These are phyloP conservation scores for Clistopyga incitator DNA, from an alignment of 2,888 invertebrate species.

Conservation along the genomic window DNA sequence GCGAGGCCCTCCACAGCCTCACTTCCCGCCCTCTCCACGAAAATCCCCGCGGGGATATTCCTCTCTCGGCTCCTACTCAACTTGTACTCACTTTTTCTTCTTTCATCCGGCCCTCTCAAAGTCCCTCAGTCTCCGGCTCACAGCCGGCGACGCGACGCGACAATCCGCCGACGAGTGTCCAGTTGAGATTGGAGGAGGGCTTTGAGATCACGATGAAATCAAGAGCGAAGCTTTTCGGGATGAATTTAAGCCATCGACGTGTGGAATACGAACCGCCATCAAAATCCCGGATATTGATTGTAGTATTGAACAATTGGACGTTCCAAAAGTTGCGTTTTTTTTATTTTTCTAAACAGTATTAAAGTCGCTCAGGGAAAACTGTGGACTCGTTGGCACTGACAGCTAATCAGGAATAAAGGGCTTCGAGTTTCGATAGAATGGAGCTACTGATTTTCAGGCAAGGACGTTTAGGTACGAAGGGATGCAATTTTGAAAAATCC, in stretches of 20 bases:
- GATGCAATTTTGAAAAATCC: constrained; percentile 9
- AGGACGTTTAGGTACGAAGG: not conserved
- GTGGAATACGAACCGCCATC: not conserved
- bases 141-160: constrained; percentile 16
- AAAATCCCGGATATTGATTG: not conserved
- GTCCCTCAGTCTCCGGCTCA: constrained; percentile 30
- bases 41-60: constrained; percentile 55
- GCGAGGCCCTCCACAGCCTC: constrained; percentile 75
- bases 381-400: too few species aligned
- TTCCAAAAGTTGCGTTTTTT: not conserved
- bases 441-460: not conserved
- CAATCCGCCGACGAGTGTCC: constrained; percentile 56
- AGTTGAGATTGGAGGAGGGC: constrained; percentile 51
- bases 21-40: constrained; percentile 56
- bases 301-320: too few species aligned
- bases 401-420: not conserved
- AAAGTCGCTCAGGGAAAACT: not conserved
- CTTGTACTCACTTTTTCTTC: constrained; percentile 30
- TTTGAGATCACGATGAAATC: constrained; percentile 36
- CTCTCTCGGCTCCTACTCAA: constrained; percentile 8
- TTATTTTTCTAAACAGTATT: not conserved
- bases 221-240: constrained; percentile 27
- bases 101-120: constrained; percentile 4
- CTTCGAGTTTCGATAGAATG: constrained; percentile 8
- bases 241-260: not conserved